Evolutionary conservation across 64 coral and sea anemone genomes (phyloP).

Genomic region (Exaiptasia diaphana): DNA sequence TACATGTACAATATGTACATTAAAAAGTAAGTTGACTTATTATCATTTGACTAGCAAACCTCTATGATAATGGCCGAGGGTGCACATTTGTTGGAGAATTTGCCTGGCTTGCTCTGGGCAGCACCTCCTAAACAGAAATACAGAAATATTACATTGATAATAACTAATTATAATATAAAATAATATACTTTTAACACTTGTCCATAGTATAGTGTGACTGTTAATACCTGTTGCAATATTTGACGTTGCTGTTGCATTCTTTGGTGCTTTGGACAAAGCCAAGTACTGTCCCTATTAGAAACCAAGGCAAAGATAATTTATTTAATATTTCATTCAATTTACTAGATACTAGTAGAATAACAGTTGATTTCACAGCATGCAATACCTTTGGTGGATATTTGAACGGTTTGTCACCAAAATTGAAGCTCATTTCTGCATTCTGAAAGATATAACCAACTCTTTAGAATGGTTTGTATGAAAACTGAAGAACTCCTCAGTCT

Average conservation of each 20-base stretch:
- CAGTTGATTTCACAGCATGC: neutral
- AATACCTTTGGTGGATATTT: slow-evolving; percentile 75
- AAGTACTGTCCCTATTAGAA: slow-evolving; percentile 51
- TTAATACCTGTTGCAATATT: slow-evolving; percentile 8
- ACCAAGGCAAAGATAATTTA: neutral
- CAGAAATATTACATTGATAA: neutral
- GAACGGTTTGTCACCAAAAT: slow-evolving; percentile 71
- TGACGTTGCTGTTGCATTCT: slow-evolving; percentile 10
- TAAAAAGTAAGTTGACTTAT: no score
- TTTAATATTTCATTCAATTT: neutral
- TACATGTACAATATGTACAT: no score
- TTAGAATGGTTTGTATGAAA: no score
- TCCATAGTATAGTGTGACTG: no score
- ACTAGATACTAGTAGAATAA: no score
- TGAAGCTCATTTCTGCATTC: slow-evolving; percentile 92
- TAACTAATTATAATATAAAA: neutral
- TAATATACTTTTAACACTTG: no score
- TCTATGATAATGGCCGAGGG: slow-evolving; percentile 98
- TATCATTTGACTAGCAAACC: no score
- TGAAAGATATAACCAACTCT: neutral
- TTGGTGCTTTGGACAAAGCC: slow-evolving; percentile 66
- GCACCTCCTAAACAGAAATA: slow-evolving; percentile 20
- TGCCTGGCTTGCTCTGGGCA: slow-evolving; percentile 54
- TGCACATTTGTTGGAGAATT: slow-evolving; percentile 77
- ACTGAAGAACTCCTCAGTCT: no score